Evolutionary conservation across 2,888 invertebrate species (phyloP), one percentile per base, ranked within the genome.

Genomic region (Habrosyne pyritoides): DNA sequence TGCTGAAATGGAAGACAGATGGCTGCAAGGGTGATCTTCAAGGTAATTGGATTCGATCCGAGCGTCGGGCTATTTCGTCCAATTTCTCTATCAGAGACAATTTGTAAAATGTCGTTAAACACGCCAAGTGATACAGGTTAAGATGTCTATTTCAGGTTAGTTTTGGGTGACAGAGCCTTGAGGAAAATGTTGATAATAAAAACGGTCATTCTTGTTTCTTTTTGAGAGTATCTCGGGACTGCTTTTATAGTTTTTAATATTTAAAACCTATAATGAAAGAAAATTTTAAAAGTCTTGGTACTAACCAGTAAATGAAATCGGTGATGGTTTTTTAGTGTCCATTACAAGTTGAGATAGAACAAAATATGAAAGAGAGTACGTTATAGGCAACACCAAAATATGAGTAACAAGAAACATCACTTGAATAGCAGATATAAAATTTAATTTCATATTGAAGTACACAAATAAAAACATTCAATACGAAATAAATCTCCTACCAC

Each of bases 1-100:
- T 28, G 21, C 30, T 28, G 28, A 50, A 49, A 50, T 50, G 26
- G 50, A 50, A 50, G 50, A 50, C 50, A 50, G 28, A 50, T 50
- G 50, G 50, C 50, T 50, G 14, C 18, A 12, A 28, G 18, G 28
- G 28, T 50, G 50, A 50, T 50, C 50, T 50, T 10, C 50, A 24
- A 26, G 28, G 30, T 50, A 50, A 50, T 50, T 50, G 50, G 50
- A 50, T 50, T 28, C 14, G 21, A 2, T 50, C 30, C 28, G 28
- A 42, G 14, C 18, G 42, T 14, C 18, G 28, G 21, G 28, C 50
- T 48, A 48, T 48, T 50, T 12, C 28, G 30, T 21, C 18, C 50
- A 50, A 50, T 50, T 50, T 50, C 50, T 18, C 28, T 50, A 28
- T 42, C 42, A 42, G 18, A 28, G 28, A 28, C 50, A 50, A 50